Evolutionary conservation across 1,140 invertebrate genomes (phyloP).

Genomic region (Saccostrea echinata): DNA sequence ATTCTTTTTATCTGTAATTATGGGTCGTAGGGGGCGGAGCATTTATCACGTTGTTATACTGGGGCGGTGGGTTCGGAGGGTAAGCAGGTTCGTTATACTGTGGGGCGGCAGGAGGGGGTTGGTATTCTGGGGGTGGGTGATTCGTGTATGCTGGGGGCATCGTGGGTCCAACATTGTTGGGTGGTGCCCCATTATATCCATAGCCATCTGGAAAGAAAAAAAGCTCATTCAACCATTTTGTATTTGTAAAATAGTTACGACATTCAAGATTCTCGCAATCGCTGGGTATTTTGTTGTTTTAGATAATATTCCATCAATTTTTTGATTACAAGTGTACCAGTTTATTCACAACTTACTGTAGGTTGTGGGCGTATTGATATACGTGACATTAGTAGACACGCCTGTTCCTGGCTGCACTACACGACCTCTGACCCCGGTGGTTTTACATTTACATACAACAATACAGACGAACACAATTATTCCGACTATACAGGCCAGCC

Average conservation of each 20-base stretch:
- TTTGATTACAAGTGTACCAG: background rate
- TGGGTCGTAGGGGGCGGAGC: background rate
- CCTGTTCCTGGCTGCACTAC: background rate
- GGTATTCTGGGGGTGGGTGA: background rate
- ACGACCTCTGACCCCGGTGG: conserved; percentile 17
- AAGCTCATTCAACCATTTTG: background rate
- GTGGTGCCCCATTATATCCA: background rate
- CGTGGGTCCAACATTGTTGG: background rate
- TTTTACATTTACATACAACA: conserved; percentile 23
- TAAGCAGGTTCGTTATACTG: background rate
- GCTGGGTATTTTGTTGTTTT: background rate
- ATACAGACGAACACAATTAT: background rate
- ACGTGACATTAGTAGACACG: conserved; percentile 1
- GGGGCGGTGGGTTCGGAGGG: background rate
- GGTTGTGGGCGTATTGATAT: background rate
- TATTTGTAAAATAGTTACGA: background rate
- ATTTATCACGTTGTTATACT: background rate
- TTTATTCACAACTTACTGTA: background rate
- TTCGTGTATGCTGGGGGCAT: conserved; percentile 11
- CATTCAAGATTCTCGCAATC: background rate
- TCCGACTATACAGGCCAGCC: background rate
- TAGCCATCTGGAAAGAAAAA: background rate
- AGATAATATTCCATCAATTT: background rate
- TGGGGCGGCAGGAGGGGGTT: background rate
- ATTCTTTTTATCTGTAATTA: background rate